These are phyloP conservation scores for Trinorchestia longiramus DNA, from an alignment of 1,140 invertebrate genomes.

Conservation along the genomic window DNA sequence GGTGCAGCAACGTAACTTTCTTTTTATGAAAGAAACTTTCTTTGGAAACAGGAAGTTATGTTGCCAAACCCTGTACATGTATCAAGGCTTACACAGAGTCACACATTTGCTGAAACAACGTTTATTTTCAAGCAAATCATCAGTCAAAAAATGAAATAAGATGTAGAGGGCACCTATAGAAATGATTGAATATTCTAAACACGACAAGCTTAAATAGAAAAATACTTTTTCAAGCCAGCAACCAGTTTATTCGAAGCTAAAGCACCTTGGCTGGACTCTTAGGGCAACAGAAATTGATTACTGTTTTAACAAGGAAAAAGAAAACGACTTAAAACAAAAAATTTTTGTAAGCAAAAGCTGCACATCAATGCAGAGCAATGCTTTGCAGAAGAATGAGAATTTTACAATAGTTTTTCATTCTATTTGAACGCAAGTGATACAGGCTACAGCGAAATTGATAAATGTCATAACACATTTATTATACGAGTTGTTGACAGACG, in stretches of 20 bases:
- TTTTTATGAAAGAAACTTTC: too few species aligned
- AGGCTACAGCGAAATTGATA: not conserved
- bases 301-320: not conserved
- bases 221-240: not conserved
- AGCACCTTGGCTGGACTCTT: not conserved
- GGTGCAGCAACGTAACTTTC: too few species aligned
- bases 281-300: not conserved
- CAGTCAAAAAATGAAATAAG: not conserved
- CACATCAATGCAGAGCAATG: not conserved
- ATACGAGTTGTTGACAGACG: not conserved
- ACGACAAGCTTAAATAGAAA: not conserved
- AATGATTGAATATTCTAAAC: not conserved
- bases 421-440: not conserved
- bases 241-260: not conserved
- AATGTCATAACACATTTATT: not conserved
- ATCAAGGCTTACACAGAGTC: not conserved
- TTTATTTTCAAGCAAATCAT: not conserved
- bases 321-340: not conserved
- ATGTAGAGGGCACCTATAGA: not conserved
- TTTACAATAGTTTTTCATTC: not conserved
- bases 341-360: not conserved
- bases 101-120: not conserved
- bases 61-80: not conserved
- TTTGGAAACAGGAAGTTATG: too few species aligned
- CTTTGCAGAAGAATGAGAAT: not conserved